Conservation (phyloP, 2,113 vertebrate genomes). For the Chaetura pelagica region DNA sequence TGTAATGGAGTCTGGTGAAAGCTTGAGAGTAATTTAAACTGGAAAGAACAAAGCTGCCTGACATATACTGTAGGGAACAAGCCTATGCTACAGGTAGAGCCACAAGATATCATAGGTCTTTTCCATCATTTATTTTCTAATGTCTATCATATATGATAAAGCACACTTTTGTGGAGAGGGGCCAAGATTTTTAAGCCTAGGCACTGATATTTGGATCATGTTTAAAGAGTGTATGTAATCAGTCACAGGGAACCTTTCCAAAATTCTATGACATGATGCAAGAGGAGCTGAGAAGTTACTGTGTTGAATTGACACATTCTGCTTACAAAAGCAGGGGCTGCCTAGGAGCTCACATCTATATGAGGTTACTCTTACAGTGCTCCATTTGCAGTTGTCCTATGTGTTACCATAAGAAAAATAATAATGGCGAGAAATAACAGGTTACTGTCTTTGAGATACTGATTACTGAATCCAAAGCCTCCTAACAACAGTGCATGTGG, state of each 20-base stretch:
- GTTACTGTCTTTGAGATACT: neutral
- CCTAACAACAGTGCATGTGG: neutral
- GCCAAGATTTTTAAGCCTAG: neutral
- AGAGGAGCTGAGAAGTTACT: neutral
- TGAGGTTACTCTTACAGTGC: neutral
- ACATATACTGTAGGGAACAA: neutral
- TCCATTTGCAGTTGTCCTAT: neutral
- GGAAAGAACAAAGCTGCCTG: neutral
- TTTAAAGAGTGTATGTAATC: slow-evolving; percentile 6
- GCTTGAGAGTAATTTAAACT: neutral
- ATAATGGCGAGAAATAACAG: neutral
- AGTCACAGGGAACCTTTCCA: neutral
- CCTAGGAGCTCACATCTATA: neutral
- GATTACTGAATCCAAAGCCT: neutral
- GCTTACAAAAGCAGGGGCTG: neutral
- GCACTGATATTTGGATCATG: neutral
- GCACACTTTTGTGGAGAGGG: neutral
- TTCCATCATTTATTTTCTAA: neutral
- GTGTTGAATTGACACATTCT: neutral
- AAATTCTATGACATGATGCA: neutral
- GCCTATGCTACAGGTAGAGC: neutral
- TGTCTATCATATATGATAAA: slow-evolving; percentile 1
- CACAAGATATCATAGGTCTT: neutral
- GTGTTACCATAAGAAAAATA: neutral
- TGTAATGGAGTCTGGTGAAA: neutral